These are phyloP conservation scores for Drosophila suboccidentalis DNA, from an alignment of 2,888 invertebrate genomes.

Conservation along the genomic window DNA sequence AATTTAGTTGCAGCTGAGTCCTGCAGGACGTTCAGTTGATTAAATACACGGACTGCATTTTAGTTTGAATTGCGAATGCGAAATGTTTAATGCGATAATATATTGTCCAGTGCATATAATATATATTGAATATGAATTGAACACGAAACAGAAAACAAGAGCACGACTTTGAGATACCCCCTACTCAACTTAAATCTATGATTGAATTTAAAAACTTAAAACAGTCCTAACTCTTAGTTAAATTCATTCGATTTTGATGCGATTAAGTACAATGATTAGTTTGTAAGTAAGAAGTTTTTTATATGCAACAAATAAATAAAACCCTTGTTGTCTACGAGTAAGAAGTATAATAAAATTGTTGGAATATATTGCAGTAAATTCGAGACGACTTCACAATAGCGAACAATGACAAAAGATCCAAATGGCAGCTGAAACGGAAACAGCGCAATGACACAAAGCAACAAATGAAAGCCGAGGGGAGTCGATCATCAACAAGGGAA, in stretches of 20 bases:
- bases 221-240: no score
- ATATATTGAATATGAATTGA: slow-evolving; percentile 37
- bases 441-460: slow-evolving; percentile 36
- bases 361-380: slow-evolving; percentile 26
- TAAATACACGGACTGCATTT: slow-evolving; percentile 29
- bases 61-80: slow-evolving; percentile 34
- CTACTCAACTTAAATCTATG: neutral
- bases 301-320: neutral
- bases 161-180: neutral
- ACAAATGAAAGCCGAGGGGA: slow-evolving; percentile 40
- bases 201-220: neutral
- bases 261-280: no score
- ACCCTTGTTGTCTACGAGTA: neutral
- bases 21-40: slow-evolving; percentile 36
- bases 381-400: slow-evolving; percentile 21
- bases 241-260: neutral
- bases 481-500: neutral
- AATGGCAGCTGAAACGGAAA: slow-evolving; percentile 44
- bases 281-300: no score
- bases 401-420: slow-evolving; percentile 21
- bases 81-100: slow-evolving; percentile 51
- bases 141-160: neutral
- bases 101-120: slow-evolving; percentile 4
- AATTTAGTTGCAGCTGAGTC: slow-evolving; percentile 37
- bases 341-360: neutral